phyloP scores from a whole-genome alignment of 2,888 invertebrate genomes.

The Volucella bombylans region DNA sequence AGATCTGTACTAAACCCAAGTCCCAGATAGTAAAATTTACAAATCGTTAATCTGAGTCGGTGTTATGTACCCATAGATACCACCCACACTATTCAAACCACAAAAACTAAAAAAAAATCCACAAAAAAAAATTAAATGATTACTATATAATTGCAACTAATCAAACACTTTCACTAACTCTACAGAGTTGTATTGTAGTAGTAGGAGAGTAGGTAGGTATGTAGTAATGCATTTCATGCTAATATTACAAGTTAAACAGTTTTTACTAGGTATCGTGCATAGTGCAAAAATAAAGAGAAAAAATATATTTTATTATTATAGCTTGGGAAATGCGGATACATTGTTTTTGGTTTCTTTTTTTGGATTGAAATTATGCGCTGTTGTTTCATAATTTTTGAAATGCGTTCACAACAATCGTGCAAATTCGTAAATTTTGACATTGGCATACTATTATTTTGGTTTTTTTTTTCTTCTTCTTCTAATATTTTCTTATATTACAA shows the following conservation, averaged over 20 bases:
- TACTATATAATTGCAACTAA: constrained; percentile 61
- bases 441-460: constrained; percentile 6
- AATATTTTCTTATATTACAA: constrained; percentile 1
- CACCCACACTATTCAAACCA: not conserved
- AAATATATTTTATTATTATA: constrained; percentile 35
- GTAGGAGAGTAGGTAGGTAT: constrained; percentile 18
- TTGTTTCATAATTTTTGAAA: constrained; percentile 72
- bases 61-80: constrained; percentile 49
- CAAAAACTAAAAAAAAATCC: not conserved
- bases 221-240: constrained; percentile 57
- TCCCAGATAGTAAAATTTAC: constrained; percentile 8
- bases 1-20: not conserved
- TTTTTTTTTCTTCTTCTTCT: constrained; percentile 10
- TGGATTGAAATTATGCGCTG: constrained; percentile 35
- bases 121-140: constrained; percentile 4
- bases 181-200: constrained; percentile 26
- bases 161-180: constrained; percentile 61
- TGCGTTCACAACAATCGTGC: constrained; percentile 68
- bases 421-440: constrained; percentile 33
- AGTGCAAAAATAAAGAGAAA: constrained; percentile 55
- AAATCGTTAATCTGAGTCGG: constrained; percentile 16
- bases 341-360: constrained; percentile 36
- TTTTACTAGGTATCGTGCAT: constrained; percentile 60
- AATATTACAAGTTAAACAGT: constrained; percentile 27
- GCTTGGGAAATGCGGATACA: constrained; percentile 33